phyloP scores from a whole-genome alignment of 2,113 vertebrate genomes.

The Psammodynastes pulverulentus region DNA sequence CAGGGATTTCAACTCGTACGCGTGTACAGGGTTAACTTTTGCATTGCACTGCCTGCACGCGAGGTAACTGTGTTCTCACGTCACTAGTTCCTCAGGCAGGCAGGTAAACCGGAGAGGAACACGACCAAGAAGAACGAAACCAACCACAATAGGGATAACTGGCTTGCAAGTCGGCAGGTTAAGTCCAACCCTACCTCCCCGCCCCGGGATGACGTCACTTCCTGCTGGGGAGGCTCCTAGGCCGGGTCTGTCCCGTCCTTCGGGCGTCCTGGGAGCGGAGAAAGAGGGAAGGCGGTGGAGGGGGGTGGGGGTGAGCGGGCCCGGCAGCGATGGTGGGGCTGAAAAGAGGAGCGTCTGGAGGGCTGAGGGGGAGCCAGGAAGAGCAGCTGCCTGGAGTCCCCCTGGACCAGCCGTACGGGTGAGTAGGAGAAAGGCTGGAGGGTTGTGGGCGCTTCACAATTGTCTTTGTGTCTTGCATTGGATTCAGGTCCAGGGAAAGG shows the following conservation, averaged over 20 bases:
- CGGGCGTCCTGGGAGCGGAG: not conserved
- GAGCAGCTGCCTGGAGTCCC: not conserved
- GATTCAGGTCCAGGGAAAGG: not conserved
- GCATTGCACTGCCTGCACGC: not conserved
- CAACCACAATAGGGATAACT: not conserved
- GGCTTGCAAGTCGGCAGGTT: not conserved
- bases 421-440: not conserved
- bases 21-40: not conserved
- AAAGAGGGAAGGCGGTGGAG: no score
- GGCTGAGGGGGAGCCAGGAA: not conserved
- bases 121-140: not conserved
- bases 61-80: not conserved
- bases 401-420: not conserved
- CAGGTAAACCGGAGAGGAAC: not conserved
- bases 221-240: not conserved
- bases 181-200: not conserved
- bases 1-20: not conserved
- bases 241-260: not conserved
- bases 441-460: not conserved
- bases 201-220: not conserved
- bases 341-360: not conserved
- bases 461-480: not conserved
- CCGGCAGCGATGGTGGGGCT: constrained; percentile 7
- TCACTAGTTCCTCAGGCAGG: not conserved
- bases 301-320: not conserved